phyloP scores from a whole-genome alignment of 2,113 vertebrate genomes.

The Chionodraco myersi region DNA sequence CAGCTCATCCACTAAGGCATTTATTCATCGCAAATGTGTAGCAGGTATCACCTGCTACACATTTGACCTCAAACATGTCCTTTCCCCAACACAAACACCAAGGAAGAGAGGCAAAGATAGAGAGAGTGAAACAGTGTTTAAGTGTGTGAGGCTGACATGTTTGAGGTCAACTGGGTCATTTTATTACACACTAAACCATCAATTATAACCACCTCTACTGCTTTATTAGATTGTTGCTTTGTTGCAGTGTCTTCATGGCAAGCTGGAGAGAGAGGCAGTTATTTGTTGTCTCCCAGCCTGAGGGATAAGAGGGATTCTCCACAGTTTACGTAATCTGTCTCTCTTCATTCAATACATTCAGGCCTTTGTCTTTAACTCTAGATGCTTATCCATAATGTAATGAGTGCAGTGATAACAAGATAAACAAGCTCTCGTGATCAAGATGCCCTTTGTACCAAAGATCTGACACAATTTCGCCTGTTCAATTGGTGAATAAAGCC shows the following conservation, averaged over 20 bases:
- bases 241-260: slow-evolving; percentile 25
- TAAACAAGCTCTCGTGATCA: background rate
- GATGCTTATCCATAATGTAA: slow-evolving; percentile 23
- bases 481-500: background rate
- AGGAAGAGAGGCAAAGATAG: slow-evolving; percentile 4
- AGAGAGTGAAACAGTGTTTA: background rate
- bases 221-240: slow-evolving; percentile 51
- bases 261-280: slow-evolving; percentile 25
- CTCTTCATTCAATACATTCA: slow-evolving; percentile 19
- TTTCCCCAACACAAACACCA: slow-evolving; percentile 22
- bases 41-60: too few relatives aligned
- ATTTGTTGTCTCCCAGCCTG: slow-evolving; percentile 55
- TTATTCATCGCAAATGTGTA: slow-evolving; percentile 33
- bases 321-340: slow-evolving; percentile 49
- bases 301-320: slow-evolving; percentile 50
- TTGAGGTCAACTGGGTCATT: slow-evolving; percentile 34
- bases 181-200: slow-evolving; percentile 44
- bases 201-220: slow-evolving; percentile 37
- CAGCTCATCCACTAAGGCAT: slow-evolving; percentile 12
- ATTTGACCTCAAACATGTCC: slow-evolving; percentile 42
- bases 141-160: slow-evolving; percentile 1
- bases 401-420: slow-evolving; percentile 15
- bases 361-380: slow-evolving; percentile 19
- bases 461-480: background rate
- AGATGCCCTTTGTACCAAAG: slow-evolving; percentile 5